Conservation (phyloP, 2,888 invertebrate species). For the Polydrusus pterygomalis region DNA sequence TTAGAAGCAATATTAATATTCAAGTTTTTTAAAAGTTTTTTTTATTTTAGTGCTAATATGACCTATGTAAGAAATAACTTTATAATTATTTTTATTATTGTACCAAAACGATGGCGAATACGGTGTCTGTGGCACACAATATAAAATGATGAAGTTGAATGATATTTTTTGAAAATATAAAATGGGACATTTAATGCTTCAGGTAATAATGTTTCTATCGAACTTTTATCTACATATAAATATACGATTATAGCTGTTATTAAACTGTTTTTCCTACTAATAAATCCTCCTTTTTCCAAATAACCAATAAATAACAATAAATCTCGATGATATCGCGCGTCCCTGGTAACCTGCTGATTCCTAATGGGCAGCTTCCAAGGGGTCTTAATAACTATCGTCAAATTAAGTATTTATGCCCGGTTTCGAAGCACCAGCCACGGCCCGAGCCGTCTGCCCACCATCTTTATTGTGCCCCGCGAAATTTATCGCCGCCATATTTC, state of each 20-base stretch:
- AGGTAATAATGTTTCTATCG: no score
- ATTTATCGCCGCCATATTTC: slow-evolving; percentile 54
- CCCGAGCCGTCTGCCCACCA: slow-evolving; percentile 38
- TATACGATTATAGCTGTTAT: not conserved
- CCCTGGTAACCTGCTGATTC: slow-evolving; percentile 49
- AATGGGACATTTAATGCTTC: no score
- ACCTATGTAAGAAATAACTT: no score
- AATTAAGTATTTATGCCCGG: slow-evolving; percentile 50
- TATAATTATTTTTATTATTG: no score
- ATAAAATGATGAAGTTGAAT: no score
- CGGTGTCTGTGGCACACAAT: no score
- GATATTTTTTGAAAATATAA: no score
- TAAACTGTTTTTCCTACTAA: not conserved
- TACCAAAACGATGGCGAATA: no score
- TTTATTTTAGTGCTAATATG: no score
- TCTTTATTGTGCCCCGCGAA: slow-evolving; percentile 47
- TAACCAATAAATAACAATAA: slow-evolving; percentile 33
- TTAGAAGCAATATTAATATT: no score
- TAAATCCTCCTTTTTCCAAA: slow-evolving; percentile 16
- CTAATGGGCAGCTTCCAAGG: slow-evolving; percentile 44
- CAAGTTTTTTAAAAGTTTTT: no score
- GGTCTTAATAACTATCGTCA: slow-evolving; percentile 45
- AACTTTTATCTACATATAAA: no score
- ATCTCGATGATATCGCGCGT: slow-evolving; percentile 28
- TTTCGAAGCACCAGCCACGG: slow-evolving; percentile 35